Evolutionary conservation across 2,888 invertebrate species (phyloP), one percentile per base, ranked within the genome.

Genomic region (Ophion ventricosus): DNA sequence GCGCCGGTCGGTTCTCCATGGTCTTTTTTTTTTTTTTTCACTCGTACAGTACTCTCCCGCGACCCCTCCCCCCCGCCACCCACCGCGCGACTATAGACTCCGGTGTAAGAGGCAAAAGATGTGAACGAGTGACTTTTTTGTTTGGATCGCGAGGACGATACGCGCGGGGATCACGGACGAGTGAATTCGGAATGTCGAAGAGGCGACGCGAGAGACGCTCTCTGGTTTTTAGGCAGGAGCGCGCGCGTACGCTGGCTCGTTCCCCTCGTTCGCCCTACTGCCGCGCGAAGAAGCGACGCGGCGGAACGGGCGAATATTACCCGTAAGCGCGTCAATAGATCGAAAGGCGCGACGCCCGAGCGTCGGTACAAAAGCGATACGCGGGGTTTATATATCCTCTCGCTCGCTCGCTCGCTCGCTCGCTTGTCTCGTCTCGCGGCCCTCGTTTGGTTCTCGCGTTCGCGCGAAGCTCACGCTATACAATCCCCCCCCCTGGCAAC

Each of bases 1-100:
- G 94, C 88, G 95, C 94, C 91, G 94, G 95, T 92, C 95, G 94
- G 89, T 94, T 95, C 91, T 95, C 96, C 95, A 95, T 95, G 92
- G n/a, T n/a, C n/a, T 35, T 91, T 93, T 93, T 85, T 70, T 61
- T 40, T 35, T 56, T 80, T 67, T 35, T 57, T 11, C 20, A 23
- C 25, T 69, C 25, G 56, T 43, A 57, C 43, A 2, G 11, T 35
- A 11, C 11, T 25, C 49, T 4, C 35, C 23, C 10, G 26, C 20
- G 26, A 43, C n/a, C 63, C 29, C 64, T 7, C 20, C 25, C 49
- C 25, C 4, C 17, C 17, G 23, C 25, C 14, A 64, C 25, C 49
- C 25, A 1, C 17, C 17, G 23, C 25, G 25, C 54, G 23, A 66
- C 40, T 17, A 66, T 35, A 67, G 75, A 40, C 66, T 72, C 35